Evolutionary conservation across 1,140 invertebrate genomes (phyloP).

Genomic region (Tenebrio molitor): DNA sequence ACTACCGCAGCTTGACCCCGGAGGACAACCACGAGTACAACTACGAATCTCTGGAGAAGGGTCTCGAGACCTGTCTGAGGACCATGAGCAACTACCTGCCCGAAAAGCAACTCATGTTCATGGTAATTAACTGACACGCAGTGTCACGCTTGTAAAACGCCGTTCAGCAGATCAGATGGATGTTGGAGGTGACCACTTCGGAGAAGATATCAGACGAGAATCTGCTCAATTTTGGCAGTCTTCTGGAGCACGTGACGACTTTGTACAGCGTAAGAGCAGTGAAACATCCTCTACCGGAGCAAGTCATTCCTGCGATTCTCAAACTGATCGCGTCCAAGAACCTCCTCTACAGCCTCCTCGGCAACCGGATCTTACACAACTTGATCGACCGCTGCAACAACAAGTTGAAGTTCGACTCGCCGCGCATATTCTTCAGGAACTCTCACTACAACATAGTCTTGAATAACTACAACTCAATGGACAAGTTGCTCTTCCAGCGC

Average conservation of each 20-base stretch:
- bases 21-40: constrained; percentile 49
- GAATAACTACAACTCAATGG: constrained; percentile 63
- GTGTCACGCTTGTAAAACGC: background rate
- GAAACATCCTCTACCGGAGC: constrained; percentile 65
- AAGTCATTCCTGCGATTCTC: constrained; percentile 67
- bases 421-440: constrained; percentile 69
- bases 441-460: constrained; percentile 65
- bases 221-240: constrained; percentile 68
- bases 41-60: constrained; percentile 56
- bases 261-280: constrained; percentile 66
- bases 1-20: constrained; percentile 65
- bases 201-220: constrained; percentile 64
- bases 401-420: constrained; percentile 66
- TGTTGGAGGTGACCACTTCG: constrained; percentile 62
- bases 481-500: constrained; percentile 68
- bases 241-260: constrained; percentile 69
- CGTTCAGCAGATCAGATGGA: constrained; percentile 43
- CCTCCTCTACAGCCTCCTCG: constrained; percentile 68
- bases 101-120: constrained; percentile 65
- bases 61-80: constrained; percentile 66
- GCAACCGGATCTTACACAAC: constrained; percentile 70
- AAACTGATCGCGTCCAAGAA: constrained; percentile 68
- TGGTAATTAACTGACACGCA: constrained; percentile 56
- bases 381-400: constrained; percentile 71
- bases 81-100: constrained; percentile 65